A percentile compares a stretch with the other conserved stretches of the same genome.
phyloP scores from a whole-genome alignment of 2,888 invertebrate genomes.

The Torymus auratus region DNA sequence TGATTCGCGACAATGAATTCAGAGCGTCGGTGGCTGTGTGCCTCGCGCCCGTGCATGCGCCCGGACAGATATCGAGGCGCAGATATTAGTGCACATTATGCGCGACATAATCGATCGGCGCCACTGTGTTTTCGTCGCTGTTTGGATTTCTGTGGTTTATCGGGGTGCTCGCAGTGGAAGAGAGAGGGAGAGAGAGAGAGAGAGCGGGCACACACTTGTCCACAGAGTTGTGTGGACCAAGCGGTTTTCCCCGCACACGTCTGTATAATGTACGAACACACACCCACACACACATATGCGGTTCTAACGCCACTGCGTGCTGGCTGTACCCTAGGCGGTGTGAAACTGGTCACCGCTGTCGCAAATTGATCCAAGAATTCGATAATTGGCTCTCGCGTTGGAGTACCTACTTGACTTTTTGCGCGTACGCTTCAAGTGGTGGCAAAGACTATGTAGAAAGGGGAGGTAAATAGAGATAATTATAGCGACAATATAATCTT shows the following conservation, averaged over 20 bases:
- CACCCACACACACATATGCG: neutral
- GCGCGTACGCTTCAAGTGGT: too few species aligned
- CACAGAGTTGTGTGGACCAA: slow-evolving; percentile 30
- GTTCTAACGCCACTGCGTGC: slow-evolving; percentile 54
- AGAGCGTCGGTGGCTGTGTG: neutral
- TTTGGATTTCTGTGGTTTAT: slow-evolving; percentile 66
- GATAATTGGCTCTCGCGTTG: slow-evolving; percentile 11
- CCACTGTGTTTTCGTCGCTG: slow-evolving; percentile 66
- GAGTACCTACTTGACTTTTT: slow-evolving; percentile 4
- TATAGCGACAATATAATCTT: slow-evolving; percentile 57
- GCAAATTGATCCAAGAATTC: slow-evolving; percentile 60
- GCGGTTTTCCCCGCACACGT: slow-evolving; percentile 15
- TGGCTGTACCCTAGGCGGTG: slow-evolving; percentile 65
- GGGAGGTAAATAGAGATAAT: slow-evolving; percentile 4
- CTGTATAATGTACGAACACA: neutral
- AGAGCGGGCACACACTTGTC: neutral
- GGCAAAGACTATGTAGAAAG: neutral
- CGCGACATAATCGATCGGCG: slow-evolving; percentile 66
- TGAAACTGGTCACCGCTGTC: slow-evolving; percentile 8
- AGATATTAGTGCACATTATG: slow-evolving; percentile 45
- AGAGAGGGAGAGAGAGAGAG: neutral
- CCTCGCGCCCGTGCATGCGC: neutral
- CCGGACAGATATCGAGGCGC: slow-evolving; percentile 11
- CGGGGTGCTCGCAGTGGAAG: neutral
- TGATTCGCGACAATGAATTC: slow-evolving; percentile 39